Evolutionary conservation across 2,113 vertebrate species (phyloP), one percentile per base, ranked within the genome.

Genomic region (Heloderma charlesbogerti): DNA sequence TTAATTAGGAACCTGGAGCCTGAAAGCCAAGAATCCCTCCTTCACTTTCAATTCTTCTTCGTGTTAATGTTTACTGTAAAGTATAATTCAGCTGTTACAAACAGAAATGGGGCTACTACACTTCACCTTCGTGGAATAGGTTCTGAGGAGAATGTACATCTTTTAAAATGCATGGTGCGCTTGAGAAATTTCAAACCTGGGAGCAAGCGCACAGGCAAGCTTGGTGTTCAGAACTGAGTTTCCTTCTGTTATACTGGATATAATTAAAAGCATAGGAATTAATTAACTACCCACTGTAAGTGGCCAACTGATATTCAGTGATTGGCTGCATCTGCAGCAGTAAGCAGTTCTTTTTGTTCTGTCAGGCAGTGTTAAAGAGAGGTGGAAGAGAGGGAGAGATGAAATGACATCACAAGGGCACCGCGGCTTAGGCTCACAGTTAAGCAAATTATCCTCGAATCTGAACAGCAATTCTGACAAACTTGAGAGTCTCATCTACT

Each of bases 401-500:
- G 79, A 78, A 91, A 83, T 3, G 93, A 9, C 29, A 81, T 37
- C 1, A 0, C 67, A 82, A 85, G 90, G 89, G 79, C 37, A 45
- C 0, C 0, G 63, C 84, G 27, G 31, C 43, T 79, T 89, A 69
- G 0, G 0, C 69, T 88, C 74, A 81, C 88, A 54, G 91, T 86
- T 89, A 92, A 93, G 84, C 54, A 93, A 85, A 94, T 90, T 79
- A 90, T 90, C 74, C 82, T 85, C 29, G 34, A 78, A 85, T 90
- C 43, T 0, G 92, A 82, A 25, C 72, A 87, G 45, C 77, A 77
- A 43, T 84, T 88, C 92, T 10, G 0, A 84, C 83, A 93, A 94
- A 90, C 16, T 31, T 90, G 89, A 90, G 83, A 89, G 92, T 90
- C 93, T 96, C 92, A 88, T 93, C 93, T 89, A 51, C 79, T 69